phyloP scores from a whole-genome alignment of 2,113 vertebrate genomes.

The Suricata suricatta region DNA sequence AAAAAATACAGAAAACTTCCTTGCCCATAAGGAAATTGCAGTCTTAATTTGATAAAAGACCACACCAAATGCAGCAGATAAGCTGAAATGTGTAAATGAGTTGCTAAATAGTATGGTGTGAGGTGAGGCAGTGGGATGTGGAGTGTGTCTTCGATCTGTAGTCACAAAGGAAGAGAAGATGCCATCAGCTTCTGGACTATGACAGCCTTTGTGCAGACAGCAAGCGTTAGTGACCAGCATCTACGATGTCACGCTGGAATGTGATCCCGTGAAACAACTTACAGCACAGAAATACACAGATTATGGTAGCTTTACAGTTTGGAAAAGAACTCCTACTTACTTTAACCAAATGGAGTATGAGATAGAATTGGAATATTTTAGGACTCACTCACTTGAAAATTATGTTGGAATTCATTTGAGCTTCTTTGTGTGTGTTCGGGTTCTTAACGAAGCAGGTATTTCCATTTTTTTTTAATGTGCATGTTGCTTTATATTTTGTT shows the following conservation, averaged over 20 bases:
- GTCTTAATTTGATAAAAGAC: conserved; percentile 6
- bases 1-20: not conserved
- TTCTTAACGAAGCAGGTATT: conserved; percentile 45
- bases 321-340: not conserved
- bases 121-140: not conserved
- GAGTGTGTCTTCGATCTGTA: not conserved
- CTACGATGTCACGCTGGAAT: not conserved
- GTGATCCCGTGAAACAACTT: not conserved
- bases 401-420: conserved; percentile 10
- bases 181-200: not conserved
- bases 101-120: not conserved
- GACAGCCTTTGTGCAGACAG: not conserved
- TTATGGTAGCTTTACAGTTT: not conserved
- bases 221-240: not conserved
- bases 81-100: not conserved
- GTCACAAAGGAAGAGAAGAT: not conserved
- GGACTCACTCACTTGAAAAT: not conserved
- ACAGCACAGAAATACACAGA: not conserved
- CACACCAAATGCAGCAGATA: not conserved
- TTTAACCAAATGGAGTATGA: conserved; percentile 2
- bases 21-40: not conserved
- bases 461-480: not conserved
- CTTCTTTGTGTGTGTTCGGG: conserved; percentile 7
- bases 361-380: not conserved
- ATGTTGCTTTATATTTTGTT: not conserved